phyloP scores from a whole-genome alignment of 2,113 vertebrate species.

The Raja brachyura region DNA sequence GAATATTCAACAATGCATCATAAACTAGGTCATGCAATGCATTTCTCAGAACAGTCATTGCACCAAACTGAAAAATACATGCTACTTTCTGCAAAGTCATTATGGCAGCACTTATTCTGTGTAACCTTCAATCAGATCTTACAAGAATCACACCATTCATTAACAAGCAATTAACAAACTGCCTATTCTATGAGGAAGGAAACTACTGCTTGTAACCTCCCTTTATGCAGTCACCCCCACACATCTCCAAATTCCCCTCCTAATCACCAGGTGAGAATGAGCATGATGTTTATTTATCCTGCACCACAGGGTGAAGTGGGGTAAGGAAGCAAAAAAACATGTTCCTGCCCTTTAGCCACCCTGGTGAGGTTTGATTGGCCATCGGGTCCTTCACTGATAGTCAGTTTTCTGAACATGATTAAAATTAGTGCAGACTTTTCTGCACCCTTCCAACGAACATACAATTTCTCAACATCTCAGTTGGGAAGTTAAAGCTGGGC shows the following conservation, averaged over 20 bases:
- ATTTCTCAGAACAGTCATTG: neutral
- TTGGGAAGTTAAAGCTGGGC: neutral
- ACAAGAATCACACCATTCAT: neutral
- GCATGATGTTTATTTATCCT: neutral
- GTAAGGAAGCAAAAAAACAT: no score
- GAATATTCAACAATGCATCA: neutral
- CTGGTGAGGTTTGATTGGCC: no score
- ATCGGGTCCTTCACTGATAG: neutral
- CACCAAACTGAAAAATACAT: neutral
- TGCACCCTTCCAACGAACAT: neutral
- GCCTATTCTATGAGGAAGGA: neutral
- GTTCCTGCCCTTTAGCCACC: no score
- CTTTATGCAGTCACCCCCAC: no score
- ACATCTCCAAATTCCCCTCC: neutral
- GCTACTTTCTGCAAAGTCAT: neutral
- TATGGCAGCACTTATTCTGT: neutral
- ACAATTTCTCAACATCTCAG: neutral
- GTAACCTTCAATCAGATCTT: neutral
- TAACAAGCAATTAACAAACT: neutral
- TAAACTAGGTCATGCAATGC: neutral
- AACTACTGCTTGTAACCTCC: neutral
- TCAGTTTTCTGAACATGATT: neutral
- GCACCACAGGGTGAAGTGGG: no score
- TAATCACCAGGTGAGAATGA: neutral
- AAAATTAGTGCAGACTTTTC: neutral